A percentile compares a stretch with the other conserved stretches of the same genome.
Conservation (phyloP, 2,797 vertebrate species). For the Columba guinea region DNA sequence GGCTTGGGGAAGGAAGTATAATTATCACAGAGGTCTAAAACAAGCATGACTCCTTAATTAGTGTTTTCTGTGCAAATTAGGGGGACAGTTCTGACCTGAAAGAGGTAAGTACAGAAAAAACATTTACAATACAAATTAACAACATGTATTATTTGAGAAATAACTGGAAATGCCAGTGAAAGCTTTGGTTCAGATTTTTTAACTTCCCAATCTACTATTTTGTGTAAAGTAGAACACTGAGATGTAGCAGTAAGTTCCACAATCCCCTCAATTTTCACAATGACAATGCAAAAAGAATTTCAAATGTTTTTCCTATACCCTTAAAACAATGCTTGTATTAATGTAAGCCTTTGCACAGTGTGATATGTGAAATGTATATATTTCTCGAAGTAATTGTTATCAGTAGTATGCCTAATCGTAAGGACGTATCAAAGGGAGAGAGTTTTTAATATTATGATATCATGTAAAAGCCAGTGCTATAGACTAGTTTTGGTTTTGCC, state of each 20-base stretch:
- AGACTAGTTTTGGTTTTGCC: neutral
- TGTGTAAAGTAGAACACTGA: neutral
- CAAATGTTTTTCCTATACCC: neutral
- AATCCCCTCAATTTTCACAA: neutral
- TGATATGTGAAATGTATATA: neutral
- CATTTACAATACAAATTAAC: neutral
- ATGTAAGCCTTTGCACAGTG: neutral
- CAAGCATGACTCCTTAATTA: neutral
- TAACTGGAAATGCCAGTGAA: neutral
- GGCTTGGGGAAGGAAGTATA: neutral
- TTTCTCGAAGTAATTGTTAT: neutral
- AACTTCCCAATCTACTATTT: neutral
- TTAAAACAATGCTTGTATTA: neutral
- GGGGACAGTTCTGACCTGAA: neutral
- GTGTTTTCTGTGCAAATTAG: neutral
- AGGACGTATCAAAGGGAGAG: neutral
- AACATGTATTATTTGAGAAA: neutral
- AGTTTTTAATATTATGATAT: neutral
- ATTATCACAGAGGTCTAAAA: neutral
- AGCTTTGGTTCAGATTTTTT: neutral
- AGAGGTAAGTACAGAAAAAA: neutral
- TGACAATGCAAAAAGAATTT: neutral
- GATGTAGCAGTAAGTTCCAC: neutral
- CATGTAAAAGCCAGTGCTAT: neutral
- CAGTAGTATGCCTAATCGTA: neutral